phyloP scores from a whole-genome alignment of 2,113 vertebrate species.

The Propithecus coquereli region DNA sequence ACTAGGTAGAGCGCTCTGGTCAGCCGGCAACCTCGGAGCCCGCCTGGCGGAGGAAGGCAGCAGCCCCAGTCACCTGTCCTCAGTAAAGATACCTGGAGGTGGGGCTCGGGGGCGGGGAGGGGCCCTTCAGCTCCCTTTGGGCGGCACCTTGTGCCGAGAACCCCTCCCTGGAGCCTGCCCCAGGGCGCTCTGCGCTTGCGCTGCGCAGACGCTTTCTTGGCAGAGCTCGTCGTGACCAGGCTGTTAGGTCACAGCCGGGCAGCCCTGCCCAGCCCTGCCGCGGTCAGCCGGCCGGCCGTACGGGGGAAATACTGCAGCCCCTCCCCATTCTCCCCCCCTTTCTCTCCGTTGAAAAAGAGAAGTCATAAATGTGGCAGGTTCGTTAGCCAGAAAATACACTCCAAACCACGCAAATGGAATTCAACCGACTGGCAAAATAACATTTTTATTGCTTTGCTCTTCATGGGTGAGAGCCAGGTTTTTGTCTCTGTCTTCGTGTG shows the following conservation, averaged over 20 bases:
- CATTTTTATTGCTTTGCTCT: slow-evolving; percentile 63
- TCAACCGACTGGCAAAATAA: slow-evolving; percentile 48
- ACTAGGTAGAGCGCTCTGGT: background rate
- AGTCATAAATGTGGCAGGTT: slow-evolving; percentile 55
- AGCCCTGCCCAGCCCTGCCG: background rate
- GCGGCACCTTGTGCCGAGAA: rapidly evolving
- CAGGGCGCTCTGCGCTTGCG: background rate
- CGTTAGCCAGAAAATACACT: slow-evolving; percentile 70
- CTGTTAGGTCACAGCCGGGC: too few relatives aligned
- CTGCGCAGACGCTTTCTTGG: rapidly evolving
- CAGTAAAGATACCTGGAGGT: background rate
- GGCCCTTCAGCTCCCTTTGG: background rate
- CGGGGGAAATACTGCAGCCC: background rate
- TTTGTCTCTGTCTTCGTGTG: background rate
- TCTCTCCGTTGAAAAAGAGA: slow-evolving; percentile 1
- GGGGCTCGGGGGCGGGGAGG: background rate
- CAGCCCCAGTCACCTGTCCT: background rate
- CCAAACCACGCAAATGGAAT: slow-evolving; percentile 33
- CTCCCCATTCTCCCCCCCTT: background rate
- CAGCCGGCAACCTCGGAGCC: background rate
- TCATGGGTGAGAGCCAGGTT: slow-evolving; percentile 54
- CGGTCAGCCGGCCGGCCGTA: background rate
- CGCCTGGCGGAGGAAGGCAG: background rate
- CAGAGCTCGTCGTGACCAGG: background rate
- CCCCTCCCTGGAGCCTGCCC: background rate